Base-by-base conservation (phyloP, 64 coral and sea anemone species). In the Porites lutea region DNA sequence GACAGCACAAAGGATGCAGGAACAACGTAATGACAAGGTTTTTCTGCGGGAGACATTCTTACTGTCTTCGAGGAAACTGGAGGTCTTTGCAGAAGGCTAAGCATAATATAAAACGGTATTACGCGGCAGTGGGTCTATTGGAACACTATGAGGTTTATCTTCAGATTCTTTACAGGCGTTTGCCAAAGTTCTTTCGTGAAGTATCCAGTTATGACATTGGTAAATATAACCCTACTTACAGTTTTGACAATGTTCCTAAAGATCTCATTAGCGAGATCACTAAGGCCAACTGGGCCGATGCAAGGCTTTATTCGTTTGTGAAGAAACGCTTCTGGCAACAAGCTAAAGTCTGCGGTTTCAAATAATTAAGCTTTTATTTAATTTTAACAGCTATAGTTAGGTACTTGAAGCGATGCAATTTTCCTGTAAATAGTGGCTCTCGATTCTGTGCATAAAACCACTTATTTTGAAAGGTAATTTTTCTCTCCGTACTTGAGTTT, bases 11-110 rank as follows among this genome's bases (percentile, higher is more conserved):
- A 61, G 95, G 95, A 71, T 97, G 95, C 13, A 82, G 90, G 20
- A 94, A 61, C 63, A 94, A 97, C 14, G 75, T 97, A 1, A 97
- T 97, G 92, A 97, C 95, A 18, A 62, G 95, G 15, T 97, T 97
- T n/a, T 97, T 97, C 76, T 97, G 95, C 66, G 95, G 95, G 3
- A 86, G 78, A 54, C 92, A 90, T 14, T 83, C 14, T 67, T 97
- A 83, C 49, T 97, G 95, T 19, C 89, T 55, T 77, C 82, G 67
- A 5, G 95, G 95, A 77, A 90, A 73, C 13, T 27, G 43, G 8
- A 90, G 74, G 78, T 88, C 95, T 5, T 77, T 97, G 11, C 37
- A 47, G 3, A 94, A 81, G 49, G 95, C 95, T 18, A 97, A 87
- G 37, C 72, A 88, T 51, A 97, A 97, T 47, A 91, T 97, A 48